phyloP scores from a whole-genome alignment of 2,113 vertebrate genomes.

The Protomyctophum bolini region DNA sequence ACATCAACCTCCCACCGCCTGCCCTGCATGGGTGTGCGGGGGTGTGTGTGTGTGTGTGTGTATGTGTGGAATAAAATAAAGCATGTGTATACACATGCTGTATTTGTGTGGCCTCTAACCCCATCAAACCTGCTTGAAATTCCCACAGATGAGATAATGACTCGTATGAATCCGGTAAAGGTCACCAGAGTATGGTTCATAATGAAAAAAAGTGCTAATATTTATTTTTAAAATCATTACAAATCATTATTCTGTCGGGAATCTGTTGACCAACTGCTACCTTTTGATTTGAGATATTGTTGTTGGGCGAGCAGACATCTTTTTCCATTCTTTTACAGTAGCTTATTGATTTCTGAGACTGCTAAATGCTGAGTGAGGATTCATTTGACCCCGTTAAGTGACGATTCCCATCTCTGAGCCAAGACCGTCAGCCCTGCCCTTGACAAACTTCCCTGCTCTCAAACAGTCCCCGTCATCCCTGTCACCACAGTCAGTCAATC shows the following conservation, averaged over 20 bases:
- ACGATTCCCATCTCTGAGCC: conserved; percentile 53
- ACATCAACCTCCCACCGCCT: conserved; percentile 34
- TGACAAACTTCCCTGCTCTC: conserved; percentile 64
- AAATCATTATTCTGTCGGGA: background rate
- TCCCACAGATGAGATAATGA: conserved; percentile 32
- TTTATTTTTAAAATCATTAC: too few species aligned
- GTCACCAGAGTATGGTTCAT: conserved; percentile 18
- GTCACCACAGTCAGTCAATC: conserved; percentile 46
- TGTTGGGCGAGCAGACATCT: background rate
- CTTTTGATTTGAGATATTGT: background rate
- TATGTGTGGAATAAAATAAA: background rate
- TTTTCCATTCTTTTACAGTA: background rate
- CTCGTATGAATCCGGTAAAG: conserved; percentile 47
- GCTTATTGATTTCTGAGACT: conserved; percentile 42
- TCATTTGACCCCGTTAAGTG: conserved; percentile 45
- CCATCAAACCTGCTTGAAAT: conserved; percentile 28
- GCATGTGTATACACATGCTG: background rate
- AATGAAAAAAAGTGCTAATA: conserved; percentile 23
- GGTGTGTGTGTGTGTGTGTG: background rate
- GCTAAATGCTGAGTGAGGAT: conserved; percentile 58
- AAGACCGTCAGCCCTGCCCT: conserved; percentile 51
- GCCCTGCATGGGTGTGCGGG: conserved; percentile 10
- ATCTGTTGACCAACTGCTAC: too few species aligned
- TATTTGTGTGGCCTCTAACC: background rate
- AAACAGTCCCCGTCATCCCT: conserved; percentile 41